Evolutionary conservation across 2,888 invertebrate species (phyloP).

Genomic region (Chrysomela aeneicollis): DNA sequence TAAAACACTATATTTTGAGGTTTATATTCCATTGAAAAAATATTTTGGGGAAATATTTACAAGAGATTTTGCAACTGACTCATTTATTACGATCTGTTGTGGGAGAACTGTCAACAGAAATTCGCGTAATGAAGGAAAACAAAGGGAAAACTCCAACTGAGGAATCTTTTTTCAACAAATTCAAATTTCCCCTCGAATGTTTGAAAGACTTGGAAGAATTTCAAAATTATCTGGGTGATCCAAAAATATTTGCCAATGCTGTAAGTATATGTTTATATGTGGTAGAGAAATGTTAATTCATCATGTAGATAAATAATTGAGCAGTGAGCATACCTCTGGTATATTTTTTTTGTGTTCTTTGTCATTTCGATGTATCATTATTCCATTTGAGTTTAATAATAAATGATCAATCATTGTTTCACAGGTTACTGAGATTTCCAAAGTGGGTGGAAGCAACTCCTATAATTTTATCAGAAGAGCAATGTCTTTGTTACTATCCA

Average conservation of each 20-base stretch:
- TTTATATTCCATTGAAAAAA: neutral
- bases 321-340: too few relatives aligned
- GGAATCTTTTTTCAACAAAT: neutral
- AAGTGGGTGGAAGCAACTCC: constrained; percentile 13
- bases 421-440: constrained; percentile 14
- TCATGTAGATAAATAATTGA: too few relatives aligned
- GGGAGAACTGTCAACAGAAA: neutral
- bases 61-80: neutral
- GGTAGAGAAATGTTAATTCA: too few relatives aligned
- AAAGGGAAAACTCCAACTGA: neutral
- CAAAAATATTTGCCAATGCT: constrained; percentile 2
- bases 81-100: neutral
- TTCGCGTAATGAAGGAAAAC: neutral
- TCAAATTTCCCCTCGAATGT: constrained; percentile 2
- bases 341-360: too few relatives aligned
- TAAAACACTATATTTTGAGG: neutral
- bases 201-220: neutral
- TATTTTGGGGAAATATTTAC: neutral
- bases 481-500: constrained; percentile 2
- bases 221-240: constrained; percentile 6
- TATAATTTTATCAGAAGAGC: constrained; percentile 13
- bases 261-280: constrained; percentile 5
- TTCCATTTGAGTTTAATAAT: constrained; percentile 2
- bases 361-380: too few relatives aligned
- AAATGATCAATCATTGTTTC: constrained; percentile 4